These are phyloP conservation scores for Melanotaenia duboulayi DNA, from an alignment of 2,113 vertebrate genomes.

Conservation along the genomic window DNA sequence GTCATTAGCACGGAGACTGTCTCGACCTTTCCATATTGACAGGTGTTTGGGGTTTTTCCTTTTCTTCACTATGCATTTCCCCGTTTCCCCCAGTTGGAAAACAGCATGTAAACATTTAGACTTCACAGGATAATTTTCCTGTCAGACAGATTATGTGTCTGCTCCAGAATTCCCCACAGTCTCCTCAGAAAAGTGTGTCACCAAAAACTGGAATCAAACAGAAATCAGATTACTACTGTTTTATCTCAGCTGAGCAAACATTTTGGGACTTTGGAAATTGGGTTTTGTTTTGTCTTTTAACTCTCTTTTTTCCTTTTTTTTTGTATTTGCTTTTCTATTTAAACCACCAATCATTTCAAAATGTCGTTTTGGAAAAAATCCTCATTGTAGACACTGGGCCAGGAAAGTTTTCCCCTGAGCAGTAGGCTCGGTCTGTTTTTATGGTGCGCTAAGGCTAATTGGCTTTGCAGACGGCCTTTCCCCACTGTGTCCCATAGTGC, in stretches of 20 bases:
- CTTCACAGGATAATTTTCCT: conserved; percentile 58
- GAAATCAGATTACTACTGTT: conserved; percentile 63
- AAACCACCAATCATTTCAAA: conserved; percentile 56
- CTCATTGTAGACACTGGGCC: conserved; percentile 43
- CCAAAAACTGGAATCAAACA: conserved; percentile 42
- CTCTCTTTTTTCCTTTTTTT: not conserved
- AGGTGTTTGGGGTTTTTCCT: conserved; percentile 50
- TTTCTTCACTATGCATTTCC: conserved; percentile 6
- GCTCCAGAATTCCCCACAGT: conserved; percentile 21
- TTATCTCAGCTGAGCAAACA: conserved; percentile 62
- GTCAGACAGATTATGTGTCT: conserved; percentile 64
- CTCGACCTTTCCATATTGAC: conserved; percentile 26
- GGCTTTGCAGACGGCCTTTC: conserved; percentile 78
- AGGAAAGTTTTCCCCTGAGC: conserved; percentile 71
- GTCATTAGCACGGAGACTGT: not conserved
- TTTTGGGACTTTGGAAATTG: conserved; percentile 57
- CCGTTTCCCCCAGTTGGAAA: conserved; percentile 26
- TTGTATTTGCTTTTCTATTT: conserved; percentile 24
- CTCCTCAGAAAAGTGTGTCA: conserved; percentile 53
- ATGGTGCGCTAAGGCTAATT: conserved; percentile 70
- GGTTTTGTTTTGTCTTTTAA: conserved; percentile 23
- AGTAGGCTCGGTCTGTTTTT: conserved; percentile 67
- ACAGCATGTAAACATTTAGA: conserved; percentile 53
- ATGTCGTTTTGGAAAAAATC: conserved; percentile 65
- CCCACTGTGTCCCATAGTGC: conserved; percentile 59